These are phyloP conservation scores for Gadus macrocephalus DNA, from an alignment of 2,113 vertebrate species.

Conservation along the genomic window DNA sequence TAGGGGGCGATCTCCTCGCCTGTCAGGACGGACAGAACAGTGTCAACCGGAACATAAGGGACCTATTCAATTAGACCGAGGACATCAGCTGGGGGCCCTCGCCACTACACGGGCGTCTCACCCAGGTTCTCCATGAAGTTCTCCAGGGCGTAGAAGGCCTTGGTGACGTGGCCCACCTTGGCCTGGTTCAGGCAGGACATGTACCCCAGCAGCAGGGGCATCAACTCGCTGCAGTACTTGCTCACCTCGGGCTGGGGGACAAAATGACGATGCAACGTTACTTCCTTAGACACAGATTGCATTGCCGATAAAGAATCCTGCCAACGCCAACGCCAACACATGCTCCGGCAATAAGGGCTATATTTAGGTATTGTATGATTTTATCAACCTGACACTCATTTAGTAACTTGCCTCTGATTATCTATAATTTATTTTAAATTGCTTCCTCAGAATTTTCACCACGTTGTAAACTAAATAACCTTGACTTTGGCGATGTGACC, in stretches of 20 bases:
- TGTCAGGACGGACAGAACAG: slow-evolving; percentile 33
- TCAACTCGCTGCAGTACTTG: slow-evolving; percentile 77
- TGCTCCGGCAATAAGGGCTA: no score
- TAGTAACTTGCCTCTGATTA: no score
- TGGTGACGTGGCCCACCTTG: slow-evolving; percentile 78
- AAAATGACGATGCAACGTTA: neutral
- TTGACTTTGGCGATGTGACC: no score
- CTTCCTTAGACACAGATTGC: neutral
- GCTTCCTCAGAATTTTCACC: no score
- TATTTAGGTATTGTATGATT: no score
- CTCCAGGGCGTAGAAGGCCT: slow-evolving; percentile 87
- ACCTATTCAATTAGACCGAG: neutral
- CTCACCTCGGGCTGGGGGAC: slow-evolving; percentile 79
- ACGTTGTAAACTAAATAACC: no score
- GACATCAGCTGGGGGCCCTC: neutral
- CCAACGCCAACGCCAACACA: no score
- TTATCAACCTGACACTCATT: no score
- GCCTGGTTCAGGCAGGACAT: slow-evolving; percentile 74
- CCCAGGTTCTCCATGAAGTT: slow-evolving; percentile 89
- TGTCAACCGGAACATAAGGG: neutral
- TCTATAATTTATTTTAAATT: no score
- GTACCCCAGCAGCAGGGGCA: slow-evolving; percentile 83
- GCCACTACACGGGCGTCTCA: slow-evolving; percentile 39
- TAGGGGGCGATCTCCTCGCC: slow-evolving; percentile 81
- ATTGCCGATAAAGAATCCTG: no score